These are phyloP conservation scores for Drosophila macrospina DNA, from an alignment of 2,888 invertebrate genomes.

Conservation along the genomic window DNA sequence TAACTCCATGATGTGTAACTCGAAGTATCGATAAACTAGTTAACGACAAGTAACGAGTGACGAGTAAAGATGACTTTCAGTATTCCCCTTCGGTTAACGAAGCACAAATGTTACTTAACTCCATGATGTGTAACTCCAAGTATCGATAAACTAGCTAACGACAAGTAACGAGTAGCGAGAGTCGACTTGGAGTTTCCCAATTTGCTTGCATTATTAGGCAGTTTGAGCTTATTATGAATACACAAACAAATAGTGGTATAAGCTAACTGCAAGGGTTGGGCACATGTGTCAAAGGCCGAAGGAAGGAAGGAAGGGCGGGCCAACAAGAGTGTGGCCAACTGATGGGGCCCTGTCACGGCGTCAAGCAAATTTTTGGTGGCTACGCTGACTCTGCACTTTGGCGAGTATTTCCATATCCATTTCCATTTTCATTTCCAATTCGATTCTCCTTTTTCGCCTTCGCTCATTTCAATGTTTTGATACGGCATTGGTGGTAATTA, in stretches of 20 bases:
- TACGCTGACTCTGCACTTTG: slow-evolving; percentile 64
- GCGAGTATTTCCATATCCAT: slow-evolving; percentile 6
- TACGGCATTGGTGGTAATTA: slow-evolving; percentile 39
- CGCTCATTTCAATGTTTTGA: slow-evolving; percentile 61
- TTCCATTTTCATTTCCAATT: background rate
- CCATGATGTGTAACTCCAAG: no score
- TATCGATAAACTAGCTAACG: background rate
- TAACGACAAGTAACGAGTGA: no score
- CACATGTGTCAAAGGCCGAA: slow-evolving; percentile 1
- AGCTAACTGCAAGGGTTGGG: background rate
- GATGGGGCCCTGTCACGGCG: slow-evolving; percentile 37
- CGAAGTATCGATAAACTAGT: background rate
- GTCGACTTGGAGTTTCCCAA: no score
- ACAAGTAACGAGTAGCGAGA: background rate
- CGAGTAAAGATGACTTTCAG: background rate
- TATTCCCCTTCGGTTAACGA: no score
- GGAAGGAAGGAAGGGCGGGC: background rate
- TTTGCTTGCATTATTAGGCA: background rate
- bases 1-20: no score
- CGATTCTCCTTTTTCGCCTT: background rate
- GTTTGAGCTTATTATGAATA: slow-evolving; percentile 1
- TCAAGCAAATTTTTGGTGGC: slow-evolving; percentile 12
- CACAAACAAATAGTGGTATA: background rate
- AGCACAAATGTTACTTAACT: no score
- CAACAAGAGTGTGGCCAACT: background rate